A percentile compares a stretch with the other conserved stretches of the same genome.
Conservation (phyloP, 2,113 vertebrate genomes). For the Anoura caudifer region DNA sequence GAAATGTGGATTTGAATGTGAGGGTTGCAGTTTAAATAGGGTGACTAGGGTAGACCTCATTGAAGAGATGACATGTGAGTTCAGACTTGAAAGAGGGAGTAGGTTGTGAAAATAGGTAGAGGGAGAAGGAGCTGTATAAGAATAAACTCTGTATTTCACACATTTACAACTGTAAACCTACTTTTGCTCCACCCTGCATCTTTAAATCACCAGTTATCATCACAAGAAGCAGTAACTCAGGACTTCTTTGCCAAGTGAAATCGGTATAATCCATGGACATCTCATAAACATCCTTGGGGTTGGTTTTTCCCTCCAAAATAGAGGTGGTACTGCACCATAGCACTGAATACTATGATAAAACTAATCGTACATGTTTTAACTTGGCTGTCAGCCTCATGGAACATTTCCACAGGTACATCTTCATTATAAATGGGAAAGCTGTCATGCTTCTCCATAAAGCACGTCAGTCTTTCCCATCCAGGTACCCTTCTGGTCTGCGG, state of each 20-base stretch:
- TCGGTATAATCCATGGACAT: background rate
- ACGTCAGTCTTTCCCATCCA: background rate
- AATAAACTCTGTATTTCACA: background rate
- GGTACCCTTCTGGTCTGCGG: too few species aligned
- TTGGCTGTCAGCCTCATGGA: background rate
- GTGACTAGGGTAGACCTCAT: background rate
- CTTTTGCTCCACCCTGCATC: background rate
- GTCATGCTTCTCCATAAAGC: background rate
- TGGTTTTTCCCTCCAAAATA: background rate
- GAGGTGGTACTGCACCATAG: background rate
- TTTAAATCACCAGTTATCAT: background rate
- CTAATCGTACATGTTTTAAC: too few species aligned
- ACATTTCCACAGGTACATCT: accelerated
- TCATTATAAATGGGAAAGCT: background rate
- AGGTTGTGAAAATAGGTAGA: background rate
- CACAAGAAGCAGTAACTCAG: background rate
- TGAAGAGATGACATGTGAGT: background rate
- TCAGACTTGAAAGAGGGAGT: background rate
- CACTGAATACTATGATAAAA: background rate
- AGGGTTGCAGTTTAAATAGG: background rate
- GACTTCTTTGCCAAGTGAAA: background rate
- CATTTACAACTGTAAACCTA: background rate
- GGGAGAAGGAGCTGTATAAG: background rate
- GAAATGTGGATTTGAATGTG: background rate
- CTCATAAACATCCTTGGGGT: background rate